Evolutionary conservation across 2,888 invertebrate species (phyloP).

Genomic region (Cordilura impudica): DNA sequence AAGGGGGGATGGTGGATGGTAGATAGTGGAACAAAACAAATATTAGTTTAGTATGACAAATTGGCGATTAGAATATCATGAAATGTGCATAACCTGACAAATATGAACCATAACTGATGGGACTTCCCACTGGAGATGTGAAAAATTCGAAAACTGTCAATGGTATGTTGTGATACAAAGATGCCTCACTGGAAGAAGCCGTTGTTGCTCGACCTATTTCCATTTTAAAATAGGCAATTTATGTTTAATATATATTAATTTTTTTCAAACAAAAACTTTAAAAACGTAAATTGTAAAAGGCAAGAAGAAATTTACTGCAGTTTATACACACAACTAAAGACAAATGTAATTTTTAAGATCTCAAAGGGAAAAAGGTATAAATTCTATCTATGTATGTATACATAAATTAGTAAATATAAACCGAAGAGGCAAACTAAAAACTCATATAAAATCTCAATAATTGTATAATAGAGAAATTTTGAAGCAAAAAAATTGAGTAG

Average conservation of each 20-base stretch:
- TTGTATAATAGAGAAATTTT: slow-evolving; percentile 2
- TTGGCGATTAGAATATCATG: background rate
- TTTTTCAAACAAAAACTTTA: background rate
- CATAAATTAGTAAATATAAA: no score
- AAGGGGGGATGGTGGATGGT: background rate
- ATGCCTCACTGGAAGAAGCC: slow-evolving; percentile 64
- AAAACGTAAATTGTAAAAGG: slow-evolving; percentile 1
- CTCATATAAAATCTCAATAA: background rate
- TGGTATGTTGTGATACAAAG: slow-evolving; percentile 73
- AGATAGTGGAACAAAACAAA: background rate
- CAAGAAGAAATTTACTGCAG: slow-evolving; percentile 40
- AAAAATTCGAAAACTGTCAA: slow-evolving; percentile 76
- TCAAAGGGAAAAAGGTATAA: slow-evolving; percentile 14
- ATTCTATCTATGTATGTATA: slow-evolving; percentile 14
- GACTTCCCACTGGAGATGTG: slow-evolving; percentile 60
- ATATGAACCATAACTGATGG: slow-evolving; percentile 52
- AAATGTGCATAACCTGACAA: slow-evolving; percentile 54
- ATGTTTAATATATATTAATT: background rate
- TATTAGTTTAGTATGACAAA: background rate
- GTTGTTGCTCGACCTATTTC: slow-evolving; percentile 49
- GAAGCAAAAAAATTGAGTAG: slow-evolving; percentile 3
- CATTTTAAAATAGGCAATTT: slow-evolving; percentile 29
- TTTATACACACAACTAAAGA: slow-evolving; percentile 51
- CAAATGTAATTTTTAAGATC: slow-evolving; percentile 46
- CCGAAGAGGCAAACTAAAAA: no score